Conservation (phyloP, 2,113 vertebrate genomes). For the Lepus europaeus region DNA sequence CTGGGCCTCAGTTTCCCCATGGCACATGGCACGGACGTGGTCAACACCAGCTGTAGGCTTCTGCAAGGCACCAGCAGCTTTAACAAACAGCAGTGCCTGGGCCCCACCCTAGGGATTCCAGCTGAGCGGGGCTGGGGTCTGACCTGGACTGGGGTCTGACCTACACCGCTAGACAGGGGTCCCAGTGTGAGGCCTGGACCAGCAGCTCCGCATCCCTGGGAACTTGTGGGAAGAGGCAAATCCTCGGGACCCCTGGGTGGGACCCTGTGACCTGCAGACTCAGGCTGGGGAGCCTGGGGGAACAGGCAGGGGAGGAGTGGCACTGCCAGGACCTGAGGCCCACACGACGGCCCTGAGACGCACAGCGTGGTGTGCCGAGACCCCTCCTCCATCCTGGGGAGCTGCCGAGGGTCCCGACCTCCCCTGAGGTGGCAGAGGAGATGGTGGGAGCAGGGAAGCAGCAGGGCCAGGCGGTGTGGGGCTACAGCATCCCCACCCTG, state of each 20-base stretch:
- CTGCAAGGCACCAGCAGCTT: neutral
- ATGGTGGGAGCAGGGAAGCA: neutral
- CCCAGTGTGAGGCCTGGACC: neutral
- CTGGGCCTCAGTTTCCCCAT: neutral
- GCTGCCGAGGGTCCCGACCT: neutral
- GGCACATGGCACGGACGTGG: neutral
- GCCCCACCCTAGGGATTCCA: neutral
- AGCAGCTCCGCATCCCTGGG: neutral
- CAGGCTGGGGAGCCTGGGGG: neutral
- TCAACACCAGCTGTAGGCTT: neutral
- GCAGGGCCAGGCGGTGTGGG: neutral
- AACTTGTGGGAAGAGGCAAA: neutral
- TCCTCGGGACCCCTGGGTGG: neutral
- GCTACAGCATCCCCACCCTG: neutral
- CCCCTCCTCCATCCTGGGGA: too few relatives aligned
- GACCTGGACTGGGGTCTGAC: too few relatives aligned
- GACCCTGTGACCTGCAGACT: neutral
- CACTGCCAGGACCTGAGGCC: neutral
- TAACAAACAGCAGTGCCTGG: neutral
- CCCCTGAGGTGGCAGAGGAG: neutral
- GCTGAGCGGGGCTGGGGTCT: neutral
- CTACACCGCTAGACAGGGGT: neutral
- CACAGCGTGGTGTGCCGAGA: too few relatives aligned
- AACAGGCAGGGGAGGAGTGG: neutral
- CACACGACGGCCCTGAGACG: accelerated